Percentiles rank a stretch among this genome's conserved stretches.
Evolutionary conservation across 2,797 vertebrate genomes (phyloP).

Genomic region (Nyctibius grandis): DNA sequence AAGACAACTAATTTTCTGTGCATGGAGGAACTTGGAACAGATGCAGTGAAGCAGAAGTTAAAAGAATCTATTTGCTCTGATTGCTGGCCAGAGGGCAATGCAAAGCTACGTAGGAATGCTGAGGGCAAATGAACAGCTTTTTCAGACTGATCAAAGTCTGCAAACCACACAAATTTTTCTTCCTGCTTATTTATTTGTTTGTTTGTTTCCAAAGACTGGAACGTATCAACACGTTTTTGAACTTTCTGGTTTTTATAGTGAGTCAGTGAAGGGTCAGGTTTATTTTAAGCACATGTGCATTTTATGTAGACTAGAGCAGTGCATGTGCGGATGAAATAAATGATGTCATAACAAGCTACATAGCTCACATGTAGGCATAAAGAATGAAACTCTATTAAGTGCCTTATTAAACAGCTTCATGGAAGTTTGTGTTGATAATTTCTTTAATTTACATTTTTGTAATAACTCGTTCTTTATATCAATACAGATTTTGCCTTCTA

Average conservation of each 20-base stretch:
- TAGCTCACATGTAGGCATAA: neutral
- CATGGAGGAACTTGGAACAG: conserved; percentile 51
- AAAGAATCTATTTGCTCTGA: conserved; percentile 59
- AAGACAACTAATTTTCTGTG: conserved; percentile 63
- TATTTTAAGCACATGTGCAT: neutral
- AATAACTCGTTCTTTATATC: neutral
- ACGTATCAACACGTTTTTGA: neutral
- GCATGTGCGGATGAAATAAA: neutral
- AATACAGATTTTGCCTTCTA: neutral
- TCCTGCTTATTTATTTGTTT: neutral
- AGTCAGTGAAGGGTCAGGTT: neutral
- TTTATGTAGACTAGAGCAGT: neutral
- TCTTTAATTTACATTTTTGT: neutral
- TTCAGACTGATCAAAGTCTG: conserved; percentile 11
- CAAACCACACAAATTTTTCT: neutral
- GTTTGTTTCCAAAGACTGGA: neutral
- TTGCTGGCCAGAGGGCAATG: conserved; percentile 60
- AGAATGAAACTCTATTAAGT: neutral
- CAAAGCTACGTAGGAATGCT: neutral
- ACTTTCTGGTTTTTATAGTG: neutral
- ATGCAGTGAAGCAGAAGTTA: conserved; percentile 48
- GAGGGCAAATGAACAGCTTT: conserved; percentile 17
- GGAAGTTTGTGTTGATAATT: neutral
- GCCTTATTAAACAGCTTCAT: neutral
- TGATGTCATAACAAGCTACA: neutral